Base-by-base conservation (phyloP, 1,140 invertebrate species). In the Heliconius eleuchia region DNA sequence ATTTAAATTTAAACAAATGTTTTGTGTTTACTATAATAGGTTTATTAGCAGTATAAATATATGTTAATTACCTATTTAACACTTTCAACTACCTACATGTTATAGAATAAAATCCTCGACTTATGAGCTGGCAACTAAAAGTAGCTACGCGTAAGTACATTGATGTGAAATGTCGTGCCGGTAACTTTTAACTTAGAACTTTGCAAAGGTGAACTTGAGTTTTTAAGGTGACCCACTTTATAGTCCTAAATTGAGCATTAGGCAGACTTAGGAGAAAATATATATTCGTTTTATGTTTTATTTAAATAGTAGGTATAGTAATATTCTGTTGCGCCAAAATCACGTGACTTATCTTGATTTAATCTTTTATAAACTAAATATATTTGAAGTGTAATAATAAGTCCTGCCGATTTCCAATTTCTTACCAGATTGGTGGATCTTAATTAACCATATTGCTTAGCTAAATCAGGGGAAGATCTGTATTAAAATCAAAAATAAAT, bases 101-200 rank as follows among this genome's bases (percentile, higher is more conserved):
- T 52, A 19, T 18, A 52, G 18, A 19, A 18, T 19, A 52, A 52
- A 52, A 52, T 19, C 6, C 50, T 7, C 18, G 50, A 52, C 16
- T 52, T 6, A 52, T 8, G 50, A 52, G 16, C 19, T 52, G 50
- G 23, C 60, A 27, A 11, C 23, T 66, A 66, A 34, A 39, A 72
- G 71, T 42, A 72, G 71, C n/a, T 42, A n/a, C 19, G n/a, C 13
- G 8, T 34, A 71, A 2, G 3, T 72, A 72, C 71, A 39, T 42
- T 72, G 37, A 72, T 34, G 71, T 39, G 71, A 72, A 72, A 72
- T 72, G 71, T 42, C 71, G 71, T 72, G 37, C 71, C 71, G 30
- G 34, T 72, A 72, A 72, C 71, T 72, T 72, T 72, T 72, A 72
- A 72, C 71, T 72, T 72, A 42, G 71, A 72, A 72, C 71, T 72